phyloP scores from a whole-genome alignment of 2,797 vertebrate species.

The Darevskia mixta region DNA sequence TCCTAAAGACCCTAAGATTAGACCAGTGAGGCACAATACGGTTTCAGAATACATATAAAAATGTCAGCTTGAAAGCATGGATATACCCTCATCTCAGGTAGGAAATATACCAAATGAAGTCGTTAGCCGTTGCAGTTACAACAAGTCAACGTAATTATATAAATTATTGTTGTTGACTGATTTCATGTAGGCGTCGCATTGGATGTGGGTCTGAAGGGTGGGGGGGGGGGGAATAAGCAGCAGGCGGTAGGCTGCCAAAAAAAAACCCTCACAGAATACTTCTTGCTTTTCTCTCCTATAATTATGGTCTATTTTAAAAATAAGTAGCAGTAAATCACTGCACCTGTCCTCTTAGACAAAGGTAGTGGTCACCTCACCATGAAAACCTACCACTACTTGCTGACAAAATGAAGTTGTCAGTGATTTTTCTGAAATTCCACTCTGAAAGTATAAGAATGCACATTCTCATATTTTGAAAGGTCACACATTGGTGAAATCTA shows the following conservation, averaged over 20 bases:
- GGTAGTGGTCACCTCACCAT: conserved; percentile 1
- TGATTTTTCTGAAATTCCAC: background rate
- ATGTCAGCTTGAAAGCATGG: background rate
- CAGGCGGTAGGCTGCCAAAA: background rate
- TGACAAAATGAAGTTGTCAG: background rate
- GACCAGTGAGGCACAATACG: background rate
- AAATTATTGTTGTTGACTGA: conserved; percentile 16
- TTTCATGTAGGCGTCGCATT: background rate
- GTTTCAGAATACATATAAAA: background rate
- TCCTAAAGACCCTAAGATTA: background rate
- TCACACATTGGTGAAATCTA: background rate
- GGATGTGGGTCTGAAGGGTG: background rate
- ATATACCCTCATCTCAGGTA: background rate
- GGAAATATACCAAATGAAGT: background rate
- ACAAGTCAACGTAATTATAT: conserved; percentile 19
- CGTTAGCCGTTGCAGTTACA: conserved; percentile 8
- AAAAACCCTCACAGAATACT: background rate
- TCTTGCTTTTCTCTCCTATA: conserved; percentile 22
- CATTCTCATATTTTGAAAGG: conserved; percentile 6
- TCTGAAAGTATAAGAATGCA: background rate
- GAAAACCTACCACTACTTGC: background rate
- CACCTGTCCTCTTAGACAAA: conserved; percentile 1
- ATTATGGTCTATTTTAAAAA: conserved; percentile 30
- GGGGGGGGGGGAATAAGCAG: background rate
- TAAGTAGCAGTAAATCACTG: conserved; percentile 21